These are phyloP conservation scores for Caenorhabditis sp. DNA, from an alignment of 2,888 invertebrate genomes.

Conservation along the genomic window DNA sequence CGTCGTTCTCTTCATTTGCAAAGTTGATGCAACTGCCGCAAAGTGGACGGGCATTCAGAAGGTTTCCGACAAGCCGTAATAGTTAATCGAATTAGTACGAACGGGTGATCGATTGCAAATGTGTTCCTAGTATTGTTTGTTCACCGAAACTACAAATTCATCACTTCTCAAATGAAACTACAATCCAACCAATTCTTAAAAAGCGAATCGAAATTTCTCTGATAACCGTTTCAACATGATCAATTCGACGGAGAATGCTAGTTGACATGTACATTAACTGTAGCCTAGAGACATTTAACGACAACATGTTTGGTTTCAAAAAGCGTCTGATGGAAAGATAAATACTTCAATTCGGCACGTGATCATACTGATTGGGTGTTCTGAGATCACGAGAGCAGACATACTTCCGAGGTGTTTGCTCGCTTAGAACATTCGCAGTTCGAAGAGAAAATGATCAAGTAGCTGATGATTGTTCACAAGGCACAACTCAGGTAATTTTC, in stretches of 20 bases:
- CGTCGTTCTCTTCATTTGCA: conserved; percentile 43
- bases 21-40: conserved; percentile 36
- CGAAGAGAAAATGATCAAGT: too few relatives aligned
- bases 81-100: too few relatives aligned
- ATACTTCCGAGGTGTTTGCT: conserved; percentile 13
- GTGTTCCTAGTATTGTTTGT: too few relatives aligned
- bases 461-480: too few relatives aligned
- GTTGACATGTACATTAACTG: not conserved
- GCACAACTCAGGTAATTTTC: too few relatives aligned
- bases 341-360: not conserved
- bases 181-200: too few relatives aligned
- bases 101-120: too few relatives aligned
- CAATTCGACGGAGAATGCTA: not conserved
- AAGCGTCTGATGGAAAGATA: not conserved
- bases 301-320: not conserved
- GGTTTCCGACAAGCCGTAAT: conserved; percentile 19
- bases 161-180: not conserved
- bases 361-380: conserved; percentile 25
- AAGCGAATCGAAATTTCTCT: not conserved
- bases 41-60: conserved; percentile 50
- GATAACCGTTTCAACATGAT: conserved; percentile 4
- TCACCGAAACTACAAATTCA: conserved; percentile 1
- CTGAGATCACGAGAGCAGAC: conserved; percentile 1
- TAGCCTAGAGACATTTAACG: not conserved
- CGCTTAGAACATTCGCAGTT: conserved; percentile 7